A percentile compares a stretch with the other conserved stretches of the same genome.
Evolutionary conservation across 2,113 vertebrate genomes (phyloP).

Genomic region (Glaucomys volans): DNA sequence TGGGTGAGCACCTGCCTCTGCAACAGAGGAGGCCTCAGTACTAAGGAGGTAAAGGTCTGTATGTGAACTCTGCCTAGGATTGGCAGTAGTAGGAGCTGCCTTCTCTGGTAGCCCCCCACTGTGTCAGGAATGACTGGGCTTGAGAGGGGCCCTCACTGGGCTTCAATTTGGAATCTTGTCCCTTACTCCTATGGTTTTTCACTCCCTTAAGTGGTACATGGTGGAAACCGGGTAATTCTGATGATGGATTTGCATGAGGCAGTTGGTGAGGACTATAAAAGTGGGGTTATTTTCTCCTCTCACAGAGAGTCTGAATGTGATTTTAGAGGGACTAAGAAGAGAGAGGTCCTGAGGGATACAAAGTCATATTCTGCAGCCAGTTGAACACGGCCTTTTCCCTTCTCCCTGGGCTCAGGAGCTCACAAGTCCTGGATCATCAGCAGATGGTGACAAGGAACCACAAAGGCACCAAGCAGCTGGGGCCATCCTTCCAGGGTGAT

Average conservation of each 20-base stretch:
- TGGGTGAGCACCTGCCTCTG: background rate
- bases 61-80: background rate
- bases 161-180: background rate
- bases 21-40: background rate
- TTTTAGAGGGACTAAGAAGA: background rate
- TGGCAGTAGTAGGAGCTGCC: background rate
- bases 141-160: background rate
- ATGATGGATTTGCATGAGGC: too few species aligned
- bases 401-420: fast-evolving
- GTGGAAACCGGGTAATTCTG: background rate
- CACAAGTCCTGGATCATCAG: fast-evolving
- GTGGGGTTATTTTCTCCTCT: background rate
- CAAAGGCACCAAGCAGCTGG: background rate
- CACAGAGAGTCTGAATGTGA: background rate
- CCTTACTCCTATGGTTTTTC: background rate
- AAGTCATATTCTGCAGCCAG: fast-evolving
- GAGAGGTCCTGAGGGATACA: background rate
- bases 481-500: too few species aligned
- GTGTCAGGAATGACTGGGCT: background rate
- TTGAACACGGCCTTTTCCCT: background rate
- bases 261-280: too few species aligned
- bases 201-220: fast-evolving
- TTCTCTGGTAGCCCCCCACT: fast-evolving
- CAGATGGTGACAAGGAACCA: background rate
- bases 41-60: background rate